phyloP scores from a whole-genome alignment of 23 tunicate genomes.

The Halocynthia roretzi region DNA sequence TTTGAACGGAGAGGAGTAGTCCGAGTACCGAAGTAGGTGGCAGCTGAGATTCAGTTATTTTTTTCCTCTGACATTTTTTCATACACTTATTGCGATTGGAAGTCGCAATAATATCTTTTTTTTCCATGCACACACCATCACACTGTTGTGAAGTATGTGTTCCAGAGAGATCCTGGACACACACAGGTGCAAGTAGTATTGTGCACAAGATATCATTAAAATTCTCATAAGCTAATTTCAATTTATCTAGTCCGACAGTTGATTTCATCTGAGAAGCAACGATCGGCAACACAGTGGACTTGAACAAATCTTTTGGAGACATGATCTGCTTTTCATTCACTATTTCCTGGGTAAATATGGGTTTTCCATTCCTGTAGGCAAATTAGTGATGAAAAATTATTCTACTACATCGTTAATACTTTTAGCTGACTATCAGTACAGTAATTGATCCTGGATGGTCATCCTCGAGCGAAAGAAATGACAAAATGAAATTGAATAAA shows the following conservation, averaged over 20 bases:
- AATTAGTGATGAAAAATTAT: not conserved
- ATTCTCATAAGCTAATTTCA: not conserved
- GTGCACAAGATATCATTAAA: constrained; percentile 15
- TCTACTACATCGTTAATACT: too few species aligned
- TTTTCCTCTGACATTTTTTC: too few species aligned
- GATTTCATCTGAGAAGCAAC: not conserved
- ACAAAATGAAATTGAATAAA: too few species aligned
- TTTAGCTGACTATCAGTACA: too few species aligned
- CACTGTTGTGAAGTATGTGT: constrained; percentile 8
- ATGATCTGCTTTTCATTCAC: not conserved
- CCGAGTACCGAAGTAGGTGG: constrained; percentile 8
- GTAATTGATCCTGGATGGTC: too few species aligned
- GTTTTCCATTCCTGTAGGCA: constrained; percentile 1
- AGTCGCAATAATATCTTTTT: not conserved
- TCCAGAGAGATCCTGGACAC: not conserved
- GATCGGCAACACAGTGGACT: constrained; percentile 2
- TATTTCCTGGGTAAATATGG: constrained; percentile 21
- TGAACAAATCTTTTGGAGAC: not conserved
- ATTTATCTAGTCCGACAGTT: not conserved
- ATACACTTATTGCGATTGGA: not conserved
- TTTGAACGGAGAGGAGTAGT: constrained; percentile 18
- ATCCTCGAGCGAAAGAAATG: too few species aligned
- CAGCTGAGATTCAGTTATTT: not conserved
- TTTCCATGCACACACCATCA: not conserved
- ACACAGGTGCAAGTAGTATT: constrained; percentile 12